Evolutionary conservation across 2,113 vertebrate species (phyloP).

Genomic region (Muntiacus reevesi): DNA sequence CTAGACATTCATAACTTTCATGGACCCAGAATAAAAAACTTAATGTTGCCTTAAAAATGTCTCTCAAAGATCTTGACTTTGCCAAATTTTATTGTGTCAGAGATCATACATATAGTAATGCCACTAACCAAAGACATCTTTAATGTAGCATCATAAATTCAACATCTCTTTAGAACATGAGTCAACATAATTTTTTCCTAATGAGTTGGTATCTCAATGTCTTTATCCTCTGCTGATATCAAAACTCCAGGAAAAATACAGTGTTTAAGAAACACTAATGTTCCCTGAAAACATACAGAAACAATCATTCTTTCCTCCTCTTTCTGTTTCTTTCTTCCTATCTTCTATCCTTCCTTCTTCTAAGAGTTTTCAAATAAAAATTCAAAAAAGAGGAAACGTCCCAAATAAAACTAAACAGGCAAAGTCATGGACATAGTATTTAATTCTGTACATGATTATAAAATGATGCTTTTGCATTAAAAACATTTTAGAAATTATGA

Average conservation of each 20-base stretch:
- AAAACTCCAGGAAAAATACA: background rate
- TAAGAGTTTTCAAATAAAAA: background rate
- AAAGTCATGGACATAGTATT: background rate
- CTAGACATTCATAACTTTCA: background rate
- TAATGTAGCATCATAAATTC: background rate
- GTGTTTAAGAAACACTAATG: background rate
- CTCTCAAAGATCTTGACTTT: background rate
- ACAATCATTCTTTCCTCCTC: background rate
- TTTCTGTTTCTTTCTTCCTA: background rate
- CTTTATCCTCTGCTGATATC: background rate
- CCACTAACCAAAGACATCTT: background rate
- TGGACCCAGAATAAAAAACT: background rate
- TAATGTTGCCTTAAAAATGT: background rate
- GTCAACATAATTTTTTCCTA: background rate
- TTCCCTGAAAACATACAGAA: background rate
- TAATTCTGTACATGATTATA: background rate
- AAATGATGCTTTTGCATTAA: background rate
- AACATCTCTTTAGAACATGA: background rate
- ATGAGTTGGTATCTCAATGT: background rate
- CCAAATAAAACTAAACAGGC: background rate
- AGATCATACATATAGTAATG: background rate
- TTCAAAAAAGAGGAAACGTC: background rate
- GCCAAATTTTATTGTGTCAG: background rate
- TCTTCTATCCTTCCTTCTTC: background rate
- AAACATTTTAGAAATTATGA: background rate